Percentiles rank a stretch among this genome's conserved stretches.
These are phyloP conservation scores for Drosophila miranda DNA, from an alignment of 1,140 invertebrate genomes.

Conservation along the genomic window DNA sequence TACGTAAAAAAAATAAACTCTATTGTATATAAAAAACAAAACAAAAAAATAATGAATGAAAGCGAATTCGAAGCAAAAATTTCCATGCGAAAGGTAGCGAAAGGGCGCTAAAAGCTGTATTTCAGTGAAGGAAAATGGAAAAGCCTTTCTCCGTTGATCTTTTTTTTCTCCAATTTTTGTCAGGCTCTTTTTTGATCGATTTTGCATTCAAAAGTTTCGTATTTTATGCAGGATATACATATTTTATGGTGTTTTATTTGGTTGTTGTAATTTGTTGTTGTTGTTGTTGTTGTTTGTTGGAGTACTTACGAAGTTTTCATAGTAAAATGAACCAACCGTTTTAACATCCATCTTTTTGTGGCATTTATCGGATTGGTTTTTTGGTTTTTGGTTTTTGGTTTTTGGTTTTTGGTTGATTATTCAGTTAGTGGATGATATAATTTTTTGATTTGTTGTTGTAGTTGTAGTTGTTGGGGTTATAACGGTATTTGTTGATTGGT, in stretches of 20 bases:
- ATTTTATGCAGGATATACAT: neutral
- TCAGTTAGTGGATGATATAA: slow-evolving; percentile 44
- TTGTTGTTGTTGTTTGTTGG: slow-evolving; percentile 38
- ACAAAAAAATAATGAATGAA: too few species aligned
- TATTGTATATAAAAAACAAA: slow-evolving; percentile 6
- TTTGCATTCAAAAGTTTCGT: too few species aligned
- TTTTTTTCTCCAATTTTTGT: too few species aligned
- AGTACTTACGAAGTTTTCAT: slow-evolving; percentile 96
- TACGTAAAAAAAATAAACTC: slow-evolving; percentile 15
- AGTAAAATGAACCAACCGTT: slow-evolving; percentile 95
- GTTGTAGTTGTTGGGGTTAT: slow-evolving; percentile 41
- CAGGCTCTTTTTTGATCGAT: too few species aligned
- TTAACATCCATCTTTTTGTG: slow-evolving; percentile 92
- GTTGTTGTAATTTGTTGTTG: slow-evolving; percentile 14
- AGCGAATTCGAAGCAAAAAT: too few species aligned
- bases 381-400: slow-evolving; percentile 36
- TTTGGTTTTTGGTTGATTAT: slow-evolving; percentile 52
- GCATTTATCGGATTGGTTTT: slow-evolving; percentile 52
- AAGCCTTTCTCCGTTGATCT: too few species aligned
- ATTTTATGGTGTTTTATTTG: slow-evolving; percentile 31
- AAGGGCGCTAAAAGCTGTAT: too few species aligned
- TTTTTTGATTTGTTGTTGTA: slow-evolving; percentile 35
- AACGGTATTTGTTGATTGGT: slow-evolving; percentile 53
- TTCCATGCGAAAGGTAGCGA: too few species aligned
- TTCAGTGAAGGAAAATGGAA: too few species aligned